Conservation (phyloP, 2,113 vertebrate genomes). For the Australoheros scitulus region DNA sequence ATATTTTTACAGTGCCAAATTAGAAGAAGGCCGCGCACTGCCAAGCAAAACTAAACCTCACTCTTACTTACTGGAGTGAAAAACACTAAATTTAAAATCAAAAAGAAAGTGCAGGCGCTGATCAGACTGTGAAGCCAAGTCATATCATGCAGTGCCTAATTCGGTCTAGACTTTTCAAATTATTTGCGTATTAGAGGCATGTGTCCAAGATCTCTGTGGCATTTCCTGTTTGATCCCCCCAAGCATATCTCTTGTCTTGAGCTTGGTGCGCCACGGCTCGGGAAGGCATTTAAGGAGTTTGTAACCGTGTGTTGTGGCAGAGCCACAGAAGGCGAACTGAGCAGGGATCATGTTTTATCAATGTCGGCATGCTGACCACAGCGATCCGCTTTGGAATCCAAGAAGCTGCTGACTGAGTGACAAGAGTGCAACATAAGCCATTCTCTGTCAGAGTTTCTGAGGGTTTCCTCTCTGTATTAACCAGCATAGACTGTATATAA, state of each 20-base stretch:
- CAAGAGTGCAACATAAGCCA: slow-evolving; percentile 4
- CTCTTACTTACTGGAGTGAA: neutral
- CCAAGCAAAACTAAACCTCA: neutral
- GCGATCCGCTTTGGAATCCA: slow-evolving; percentile 39
- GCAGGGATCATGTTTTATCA: slow-evolving; percentile 66
- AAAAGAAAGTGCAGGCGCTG: slow-evolving; percentile 3
- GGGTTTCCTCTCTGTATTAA: neutral
- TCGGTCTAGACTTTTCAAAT: slow-evolving; percentile 2
- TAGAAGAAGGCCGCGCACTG: slow-evolving; percentile 16
- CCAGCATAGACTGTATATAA: neutral
- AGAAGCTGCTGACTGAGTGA: slow-evolving; percentile 18
- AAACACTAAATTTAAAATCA: slow-evolving; percentile 7
- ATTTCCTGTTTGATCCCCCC: slow-evolving; percentile 38
- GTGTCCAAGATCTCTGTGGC: slow-evolving; percentile 36
- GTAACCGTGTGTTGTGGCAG: slow-evolving; percentile 28
- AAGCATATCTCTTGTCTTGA: slow-evolving; percentile 46
- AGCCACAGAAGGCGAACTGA: slow-evolving; percentile 26
- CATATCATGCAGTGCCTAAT: neutral
- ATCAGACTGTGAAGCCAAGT: slow-evolving; percentile 15
- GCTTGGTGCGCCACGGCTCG: slow-evolving; percentile 38
- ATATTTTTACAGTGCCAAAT: neutral
- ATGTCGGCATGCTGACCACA: slow-evolving; percentile 15
- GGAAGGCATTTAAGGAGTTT: slow-evolving; percentile 56
- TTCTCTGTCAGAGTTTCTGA: neutral
- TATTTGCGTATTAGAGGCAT: neutral